phyloP scores from a whole-genome alignment of 2,888 invertebrate genomes.

The Mamestra brassicae region DNA sequence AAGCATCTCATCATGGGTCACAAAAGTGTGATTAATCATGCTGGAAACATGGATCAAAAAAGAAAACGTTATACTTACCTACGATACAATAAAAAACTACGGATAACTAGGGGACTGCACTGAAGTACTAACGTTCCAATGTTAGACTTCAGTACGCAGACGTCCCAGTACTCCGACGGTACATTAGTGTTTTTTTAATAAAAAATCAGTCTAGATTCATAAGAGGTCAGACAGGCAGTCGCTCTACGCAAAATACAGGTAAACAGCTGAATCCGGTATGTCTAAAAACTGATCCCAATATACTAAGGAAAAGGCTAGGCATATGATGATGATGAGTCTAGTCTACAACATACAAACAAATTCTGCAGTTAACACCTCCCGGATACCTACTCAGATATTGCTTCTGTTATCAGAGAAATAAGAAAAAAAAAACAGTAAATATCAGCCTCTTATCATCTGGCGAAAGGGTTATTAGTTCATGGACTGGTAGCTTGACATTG shows the following conservation, averaged over 20 bases:
- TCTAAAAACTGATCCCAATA: too few species aligned
- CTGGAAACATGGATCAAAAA: too few species aligned
- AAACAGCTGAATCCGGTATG: too few species aligned
- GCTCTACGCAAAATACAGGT: too few species aligned
- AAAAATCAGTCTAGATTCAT: too few species aligned
- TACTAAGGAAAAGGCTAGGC: too few species aligned
- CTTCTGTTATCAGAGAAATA: conserved; percentile 31
- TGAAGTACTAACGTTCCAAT: too few species aligned
- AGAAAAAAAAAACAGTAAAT: conserved; percentile 41
- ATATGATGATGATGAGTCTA: not conserved
- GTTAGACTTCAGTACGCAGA: not conserved
- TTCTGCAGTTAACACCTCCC: not conserved
- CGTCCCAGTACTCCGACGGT: not conserved
- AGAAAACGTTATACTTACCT: too few species aligned
- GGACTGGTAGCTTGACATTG: conserved; percentile 33
- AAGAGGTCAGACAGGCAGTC: too few species aligned
- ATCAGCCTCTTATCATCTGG: conserved; percentile 40
- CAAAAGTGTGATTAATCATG: not conserved
- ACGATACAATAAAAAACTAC: too few species aligned
- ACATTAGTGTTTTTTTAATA: not conserved
- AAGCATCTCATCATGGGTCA: not conserved
- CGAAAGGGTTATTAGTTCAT: conserved; percentile 52
- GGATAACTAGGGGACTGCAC: too few species aligned
- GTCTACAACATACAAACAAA: not conserved
- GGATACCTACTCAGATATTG: conserved; percentile 14